Percentiles rank a stretch among this genome's conserved stretches.
phyloP scores from a whole-genome alignment of 2,113 vertebrate genomes.

The Panthera leo region DNA sequence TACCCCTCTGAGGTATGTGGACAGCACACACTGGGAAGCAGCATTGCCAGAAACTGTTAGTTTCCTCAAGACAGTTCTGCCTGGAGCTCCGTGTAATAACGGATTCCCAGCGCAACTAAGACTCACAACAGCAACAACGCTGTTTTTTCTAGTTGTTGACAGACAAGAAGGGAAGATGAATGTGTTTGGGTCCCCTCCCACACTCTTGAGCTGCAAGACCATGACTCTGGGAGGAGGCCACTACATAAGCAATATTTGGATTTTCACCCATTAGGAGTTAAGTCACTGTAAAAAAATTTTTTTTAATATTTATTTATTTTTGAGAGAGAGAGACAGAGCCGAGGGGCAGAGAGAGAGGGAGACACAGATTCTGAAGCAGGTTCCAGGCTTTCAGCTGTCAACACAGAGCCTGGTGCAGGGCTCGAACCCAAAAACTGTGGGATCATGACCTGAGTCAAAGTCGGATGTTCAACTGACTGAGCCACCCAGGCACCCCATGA shows the following conservation, averaged over 20 bases:
- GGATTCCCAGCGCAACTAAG: too few species aligned
- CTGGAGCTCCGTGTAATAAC: background rate
- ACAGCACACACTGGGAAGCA: background rate
- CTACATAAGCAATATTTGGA: background rate
- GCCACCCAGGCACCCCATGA: background rate
- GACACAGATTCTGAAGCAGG: background rate
- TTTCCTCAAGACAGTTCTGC: background rate
- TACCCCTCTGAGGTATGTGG: background rate
- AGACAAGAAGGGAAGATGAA: background rate
- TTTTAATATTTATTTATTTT: too few species aligned
- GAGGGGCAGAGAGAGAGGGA: background rate
- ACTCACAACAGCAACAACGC: background rate
- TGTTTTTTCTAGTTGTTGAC: background rate
- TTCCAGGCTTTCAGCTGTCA: background rate
- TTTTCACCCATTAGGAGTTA: background rate
- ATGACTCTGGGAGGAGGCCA: background rate
- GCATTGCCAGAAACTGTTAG: background rate
- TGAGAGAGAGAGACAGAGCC: background rate
- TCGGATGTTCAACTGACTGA: background rate
- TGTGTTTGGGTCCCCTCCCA: background rate
- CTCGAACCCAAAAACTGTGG: background rate
- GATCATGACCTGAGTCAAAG: background rate
- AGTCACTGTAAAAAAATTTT: too few species aligned
- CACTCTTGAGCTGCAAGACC: background rate
- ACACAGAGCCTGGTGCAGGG: background rate